Evolutionary conservation across 2,888 invertebrate species (phyloP).

Genomic region (Nephrotoma appendiculata): DNA sequence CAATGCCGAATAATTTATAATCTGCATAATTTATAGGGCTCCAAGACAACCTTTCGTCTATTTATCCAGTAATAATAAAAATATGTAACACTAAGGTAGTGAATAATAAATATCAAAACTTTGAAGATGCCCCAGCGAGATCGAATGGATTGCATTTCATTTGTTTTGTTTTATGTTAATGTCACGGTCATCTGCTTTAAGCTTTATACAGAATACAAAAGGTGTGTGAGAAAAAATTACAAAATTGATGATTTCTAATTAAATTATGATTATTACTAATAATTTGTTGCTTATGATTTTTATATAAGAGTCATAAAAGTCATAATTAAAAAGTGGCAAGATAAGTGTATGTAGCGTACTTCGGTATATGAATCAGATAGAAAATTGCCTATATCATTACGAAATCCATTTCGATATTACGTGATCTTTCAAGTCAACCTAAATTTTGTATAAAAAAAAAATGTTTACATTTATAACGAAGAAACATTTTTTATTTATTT

Average conservation of each 20-base stretch:
- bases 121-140: not conserved
- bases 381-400: not conserved
- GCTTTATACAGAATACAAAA: not conserved
- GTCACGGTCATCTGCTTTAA: not conserved
- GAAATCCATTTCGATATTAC: not conserved
- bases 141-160: not conserved
- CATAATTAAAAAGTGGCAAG: not conserved
- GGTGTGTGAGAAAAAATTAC: not conserved
- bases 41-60: no score
- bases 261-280: not conserved
- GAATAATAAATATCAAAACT: not conserved
- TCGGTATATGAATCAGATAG: not conserved
- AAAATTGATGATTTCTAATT: not conserved
- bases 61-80: no score
- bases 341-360: no score
- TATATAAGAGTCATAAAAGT: not conserved
- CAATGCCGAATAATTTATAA: no score
- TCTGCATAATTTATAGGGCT: no score
- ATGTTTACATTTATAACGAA: not conserved
- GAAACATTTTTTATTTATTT: not conserved
- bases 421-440: not conserved
- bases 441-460: not conserved
- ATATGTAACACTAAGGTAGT: not conserved
- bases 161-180: not conserved
- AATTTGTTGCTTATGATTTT: not conserved